Evolutionary conservation across 2,888 invertebrate genomes (phyloP), one percentile per base, ranked within the genome.

Genomic region (Parnassius orleans): DNA sequence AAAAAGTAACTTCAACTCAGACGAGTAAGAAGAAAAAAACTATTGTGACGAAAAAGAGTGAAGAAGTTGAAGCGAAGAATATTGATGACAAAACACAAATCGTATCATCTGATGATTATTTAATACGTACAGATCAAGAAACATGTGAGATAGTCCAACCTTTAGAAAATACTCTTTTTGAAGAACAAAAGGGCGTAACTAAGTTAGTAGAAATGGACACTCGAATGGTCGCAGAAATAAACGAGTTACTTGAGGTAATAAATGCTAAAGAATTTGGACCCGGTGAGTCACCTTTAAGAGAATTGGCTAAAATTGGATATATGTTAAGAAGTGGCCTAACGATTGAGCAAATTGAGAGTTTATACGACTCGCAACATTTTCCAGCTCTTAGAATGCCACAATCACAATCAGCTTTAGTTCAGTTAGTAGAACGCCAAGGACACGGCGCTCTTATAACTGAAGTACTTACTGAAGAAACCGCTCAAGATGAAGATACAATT

Each of bases 381-480:
- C 96, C 96, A 19, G 94, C 96, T 12, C 81, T 97, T 60, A 93
- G 95, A 75, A 94, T 95, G 12, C 96, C 97, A 0, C 95, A 96
- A 76, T 95, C 96, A 1, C 97, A 97, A 83, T 95, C 96, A 43
- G 97, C 97, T 10, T 86, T 97, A 74, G 96, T 97, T 10, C 95
- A 96, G 72, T 92, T 97, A 57, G 96, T 97, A 0, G 97, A 97
- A 82, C 93, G 97, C 42, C 95, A 96, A 81, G 97, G 97, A 0
- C 95, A 96, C 73, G 95, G 96, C 1, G 93, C 96, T 0, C 85
- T 97, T 33, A 96, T 97, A 64, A 94, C 96, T 0, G 95, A 96
- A 83, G 95, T 97, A 57, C 90, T 97, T 57, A 95, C 95, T 0
- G 96, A 96, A 85, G 96, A 96, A 79, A 95, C 95, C 0, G 93